Evolutionary conservation across 2,888 invertebrate genomes (phyloP).

Genomic region (Papilio gigon): DNA sequence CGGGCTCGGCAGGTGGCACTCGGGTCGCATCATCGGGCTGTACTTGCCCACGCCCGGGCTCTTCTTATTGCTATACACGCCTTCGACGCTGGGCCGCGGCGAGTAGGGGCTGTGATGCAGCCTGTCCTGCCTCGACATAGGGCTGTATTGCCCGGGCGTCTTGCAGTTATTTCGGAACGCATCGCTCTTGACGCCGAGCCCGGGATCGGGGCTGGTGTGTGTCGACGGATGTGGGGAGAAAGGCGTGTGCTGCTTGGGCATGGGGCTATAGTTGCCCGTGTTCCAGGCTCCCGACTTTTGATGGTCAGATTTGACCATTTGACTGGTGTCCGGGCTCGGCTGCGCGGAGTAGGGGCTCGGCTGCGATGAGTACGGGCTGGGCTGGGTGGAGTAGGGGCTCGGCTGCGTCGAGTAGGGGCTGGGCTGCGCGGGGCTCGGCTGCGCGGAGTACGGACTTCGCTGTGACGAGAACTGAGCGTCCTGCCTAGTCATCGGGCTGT

Average conservation of each 20-base stretch:
- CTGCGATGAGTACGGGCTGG: conserved; percentile 77
- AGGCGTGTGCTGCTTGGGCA: conserved; percentile 76
- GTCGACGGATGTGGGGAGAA: conserved; percentile 76
- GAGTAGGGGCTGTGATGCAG: conserved; percentile 74
- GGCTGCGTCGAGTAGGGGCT: conserved; percentile 74
- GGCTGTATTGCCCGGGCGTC: conserved; percentile 75
- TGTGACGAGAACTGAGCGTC: conserved; percentile 75
- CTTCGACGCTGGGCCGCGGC: conserved; percentile 72
- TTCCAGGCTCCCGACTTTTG: conserved; percentile 75
- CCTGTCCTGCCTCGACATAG: conserved; percentile 75
- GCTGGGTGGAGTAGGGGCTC: conserved; percentile 74
- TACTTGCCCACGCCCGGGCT: conserved; percentile 74
- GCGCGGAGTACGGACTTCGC: conserved; percentile 76
- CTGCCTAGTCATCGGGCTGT: conserved; percentile 77
- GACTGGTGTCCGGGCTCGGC: conserved; percentile 78
- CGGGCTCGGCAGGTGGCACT: conserved; percentile 72
- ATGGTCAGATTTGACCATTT: conserved; percentile 72
- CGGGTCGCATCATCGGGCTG: conserved; percentile 73
- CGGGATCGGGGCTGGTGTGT: conserved; percentile 74
- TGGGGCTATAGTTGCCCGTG: conserved; percentile 74
- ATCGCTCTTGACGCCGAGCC: conserved; percentile 66
- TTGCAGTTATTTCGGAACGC: conserved; percentile 62
- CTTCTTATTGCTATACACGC: conserved; percentile 65
- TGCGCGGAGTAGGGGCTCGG: conserved; percentile 77
- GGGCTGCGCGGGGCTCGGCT: conserved; percentile 76